Conservation (phyloP, 2,113 vertebrate species). For the Colius striatus region DNA sequence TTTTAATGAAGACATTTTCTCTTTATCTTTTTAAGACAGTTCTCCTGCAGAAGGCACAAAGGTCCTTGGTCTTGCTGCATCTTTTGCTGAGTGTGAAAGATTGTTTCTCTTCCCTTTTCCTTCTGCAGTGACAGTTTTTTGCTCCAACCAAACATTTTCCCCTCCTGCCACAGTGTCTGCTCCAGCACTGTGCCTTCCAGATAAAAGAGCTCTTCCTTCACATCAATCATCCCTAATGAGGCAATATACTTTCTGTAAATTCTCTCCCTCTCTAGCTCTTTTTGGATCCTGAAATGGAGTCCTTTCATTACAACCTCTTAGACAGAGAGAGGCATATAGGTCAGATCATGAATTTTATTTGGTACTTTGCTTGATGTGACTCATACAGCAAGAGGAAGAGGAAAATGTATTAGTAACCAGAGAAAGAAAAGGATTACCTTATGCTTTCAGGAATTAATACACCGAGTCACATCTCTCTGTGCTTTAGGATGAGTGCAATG, state of each 20-base stretch:
- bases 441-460: neutral
- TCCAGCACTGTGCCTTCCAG: neutral
- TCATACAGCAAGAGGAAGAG: neutral
- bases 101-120: neutral
- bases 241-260: neutral
- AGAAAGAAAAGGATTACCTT: neutral
- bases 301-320: neutral
- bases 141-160: neutral
- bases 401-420: neutral
- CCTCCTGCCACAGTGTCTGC: neutral
- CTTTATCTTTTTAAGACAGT: neutral
- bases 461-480: neutral
- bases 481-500: neutral
- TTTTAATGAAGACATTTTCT: neutral
- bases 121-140: neutral
- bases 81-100: neutral
- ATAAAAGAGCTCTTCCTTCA: slow-evolving; percentile 10
- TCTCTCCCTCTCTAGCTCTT: neutral
- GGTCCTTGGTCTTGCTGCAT: neutral
- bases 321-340: rapidly evolving
- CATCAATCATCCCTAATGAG: slow-evolving; percentile 35
- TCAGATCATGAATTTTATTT: neutral
- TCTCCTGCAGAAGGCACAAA: neutral
- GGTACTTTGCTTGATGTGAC: neutral
- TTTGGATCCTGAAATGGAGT: neutral